phyloP scores from a whole-genome alignment of 2,113 vertebrate genomes.

The Cygnus buccinator region DNA sequence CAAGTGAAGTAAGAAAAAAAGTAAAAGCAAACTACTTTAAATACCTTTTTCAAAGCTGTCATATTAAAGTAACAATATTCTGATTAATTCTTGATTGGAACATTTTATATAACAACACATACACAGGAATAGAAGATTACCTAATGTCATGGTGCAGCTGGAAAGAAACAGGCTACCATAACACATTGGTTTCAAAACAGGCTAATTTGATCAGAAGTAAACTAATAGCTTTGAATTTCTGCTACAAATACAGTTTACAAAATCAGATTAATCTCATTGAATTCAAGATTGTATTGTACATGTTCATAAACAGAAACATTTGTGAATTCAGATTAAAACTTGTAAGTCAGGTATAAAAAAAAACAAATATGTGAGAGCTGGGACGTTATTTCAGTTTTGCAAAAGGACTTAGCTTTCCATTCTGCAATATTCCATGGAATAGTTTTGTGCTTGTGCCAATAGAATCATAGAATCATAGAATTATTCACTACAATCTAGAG shows the following conservation, averaged over 20 bases:
- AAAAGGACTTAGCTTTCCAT: not conserved
- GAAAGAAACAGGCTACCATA: not conserved
- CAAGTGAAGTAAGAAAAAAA: not conserved
- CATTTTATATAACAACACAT: not conserved
- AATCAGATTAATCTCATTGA: not conserved
- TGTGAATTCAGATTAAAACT: not conserved
- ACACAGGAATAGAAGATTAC: not conserved
- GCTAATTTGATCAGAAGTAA: not conserved
- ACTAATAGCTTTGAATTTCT: not conserved
- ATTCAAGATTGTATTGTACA: not conserved
- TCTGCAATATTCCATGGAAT: not conserved
- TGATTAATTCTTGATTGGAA: not conserved
- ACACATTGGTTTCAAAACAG: not conserved
- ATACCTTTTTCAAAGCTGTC: not conserved
- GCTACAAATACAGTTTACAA: not conserved
- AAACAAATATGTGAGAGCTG: not conserved
- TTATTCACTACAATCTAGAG: not conserved
- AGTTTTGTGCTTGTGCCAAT: not conserved
- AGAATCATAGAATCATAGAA: no score
- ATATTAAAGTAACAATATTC: not conserved
- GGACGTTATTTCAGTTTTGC: not conserved
- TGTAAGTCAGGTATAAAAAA: not conserved
- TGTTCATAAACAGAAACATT: not conserved
- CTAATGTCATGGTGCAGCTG: not conserved
- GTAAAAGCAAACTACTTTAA: not conserved